A percentile compares a stretch with the other conserved stretches of the same genome.
Evolutionary conservation across 2,797 vertebrate species (phyloP).

Genomic region (Potorous gilbertii): DNA sequence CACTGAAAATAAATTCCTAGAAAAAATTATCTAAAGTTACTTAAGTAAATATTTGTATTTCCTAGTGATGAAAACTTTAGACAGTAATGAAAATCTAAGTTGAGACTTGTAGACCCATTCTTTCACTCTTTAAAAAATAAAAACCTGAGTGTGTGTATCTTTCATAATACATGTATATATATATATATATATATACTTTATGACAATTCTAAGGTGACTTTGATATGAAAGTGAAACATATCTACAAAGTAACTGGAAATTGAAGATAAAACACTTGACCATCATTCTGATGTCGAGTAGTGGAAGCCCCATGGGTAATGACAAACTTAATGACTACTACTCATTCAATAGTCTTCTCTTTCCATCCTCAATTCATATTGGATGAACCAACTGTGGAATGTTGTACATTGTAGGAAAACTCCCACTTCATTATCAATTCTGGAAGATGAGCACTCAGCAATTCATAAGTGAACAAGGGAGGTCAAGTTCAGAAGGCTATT

Average conservation of each 20-base stretch:
- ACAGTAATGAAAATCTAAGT: not conserved
- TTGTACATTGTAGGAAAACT: not conserved
- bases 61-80: not conserved
- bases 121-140: not conserved
- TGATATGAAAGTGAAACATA: not conserved
- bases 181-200: too few relatives aligned
- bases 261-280: slow-evolving; percentile 5
- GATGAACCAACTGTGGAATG: slow-evolving; percentile 46
- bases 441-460: slow-evolving; percentile 50
- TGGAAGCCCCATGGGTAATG: slow-evolving; percentile 1
- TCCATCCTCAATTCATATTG: slow-evolving; percentile 51
- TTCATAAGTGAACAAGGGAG: slow-evolving; percentile 1
- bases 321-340: not conserved
- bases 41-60: not conserved
- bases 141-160: not conserved
- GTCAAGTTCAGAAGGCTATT: slow-evolving; percentile 43
- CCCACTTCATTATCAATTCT: not conserved
- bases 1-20: not conserved
- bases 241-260: not conserved
- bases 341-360: not conserved
- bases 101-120: not conserved
- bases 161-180: not conserved
- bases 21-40: not conserved
- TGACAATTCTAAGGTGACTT: not conserved
- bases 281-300: slow-evolving; percentile 55